These are phyloP conservation scores for Helicoverpa assulta DNA, from an alignment of 2,888 invertebrate genomes.

Conservation along the genomic window DNA sequence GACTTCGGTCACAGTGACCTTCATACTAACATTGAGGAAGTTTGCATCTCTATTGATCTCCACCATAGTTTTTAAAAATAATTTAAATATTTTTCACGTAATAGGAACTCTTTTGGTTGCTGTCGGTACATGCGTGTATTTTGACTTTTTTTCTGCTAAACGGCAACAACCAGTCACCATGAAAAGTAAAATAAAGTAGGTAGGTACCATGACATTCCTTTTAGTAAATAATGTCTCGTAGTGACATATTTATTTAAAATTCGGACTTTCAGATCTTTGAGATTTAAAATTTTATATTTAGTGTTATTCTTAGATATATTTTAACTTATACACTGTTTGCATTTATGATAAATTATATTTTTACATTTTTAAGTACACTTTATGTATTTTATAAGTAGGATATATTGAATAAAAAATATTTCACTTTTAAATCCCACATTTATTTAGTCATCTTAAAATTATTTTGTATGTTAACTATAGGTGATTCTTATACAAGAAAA, in stretches of 20 bases:
- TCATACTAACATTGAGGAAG: slow-evolving; percentile 84
- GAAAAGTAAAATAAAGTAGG: slow-evolving; percentile 65
- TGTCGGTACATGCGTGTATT: slow-evolving; percentile 83
- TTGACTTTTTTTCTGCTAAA: slow-evolving; percentile 78
- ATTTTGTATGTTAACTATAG: slow-evolving; percentile 46
- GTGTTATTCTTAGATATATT: slow-evolving; percentile 19
- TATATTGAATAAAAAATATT: slow-evolving; percentile 27
- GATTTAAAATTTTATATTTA: slow-evolving; percentile 17
- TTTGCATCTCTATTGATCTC: slow-evolving; percentile 83
- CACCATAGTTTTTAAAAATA: slow-evolving; percentile 84
- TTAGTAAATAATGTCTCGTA: background rate
- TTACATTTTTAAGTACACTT: slow-evolving; percentile 6
- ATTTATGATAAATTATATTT: slow-evolving; percentile 32
- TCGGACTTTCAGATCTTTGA: slow-evolving; percentile 21
- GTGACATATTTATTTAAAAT: slow-evolving; percentile 21
- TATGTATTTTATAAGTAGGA: slow-evolving; percentile 17
- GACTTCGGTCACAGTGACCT: slow-evolving; percentile 83
- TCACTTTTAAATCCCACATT: slow-evolving; percentile 48
- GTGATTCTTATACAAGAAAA: slow-evolving; percentile 51
- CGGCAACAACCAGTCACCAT: slow-evolving; percentile 77
- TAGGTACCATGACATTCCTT: slow-evolving; percentile 27
- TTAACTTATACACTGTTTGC: slow-evolving; percentile 18
- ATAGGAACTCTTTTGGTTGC: slow-evolving; percentile 80
- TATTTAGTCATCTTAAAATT: slow-evolving; percentile 65
- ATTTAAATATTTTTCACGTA: slow-evolving; percentile 79